Percentiles rank a stretch among this genome's conserved stretches.
Evolutionary conservation across 2,797 vertebrate species (phyloP).

Genomic region (Sparus aurata): DNA sequence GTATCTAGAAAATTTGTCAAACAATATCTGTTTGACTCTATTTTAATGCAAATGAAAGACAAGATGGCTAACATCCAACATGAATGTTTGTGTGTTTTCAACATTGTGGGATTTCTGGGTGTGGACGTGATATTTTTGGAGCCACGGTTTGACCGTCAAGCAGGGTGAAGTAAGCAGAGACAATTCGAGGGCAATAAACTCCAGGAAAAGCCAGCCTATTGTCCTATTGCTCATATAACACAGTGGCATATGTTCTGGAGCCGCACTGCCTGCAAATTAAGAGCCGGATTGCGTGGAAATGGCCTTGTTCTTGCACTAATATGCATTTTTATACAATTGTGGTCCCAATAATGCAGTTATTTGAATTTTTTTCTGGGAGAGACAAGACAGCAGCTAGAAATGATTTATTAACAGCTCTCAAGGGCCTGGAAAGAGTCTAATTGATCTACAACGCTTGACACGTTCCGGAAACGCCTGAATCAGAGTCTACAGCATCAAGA

Average conservation of each 20-base stretch:
- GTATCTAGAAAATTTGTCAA: background rate
- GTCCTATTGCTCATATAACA: conserved; percentile 20
- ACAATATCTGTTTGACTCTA: background rate
- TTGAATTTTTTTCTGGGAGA: background rate
- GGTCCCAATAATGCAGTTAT: background rate
- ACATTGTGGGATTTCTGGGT: background rate
- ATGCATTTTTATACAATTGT: background rate
- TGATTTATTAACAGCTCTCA: background rate
- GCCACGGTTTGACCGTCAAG: conserved; percentile 9
- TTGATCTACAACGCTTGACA: background rate
- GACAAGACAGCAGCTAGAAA: background rate
- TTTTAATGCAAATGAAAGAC: background rate
- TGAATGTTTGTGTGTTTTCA: conserved; percentile 7
- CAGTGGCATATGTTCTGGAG: background rate
- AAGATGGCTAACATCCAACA: background rate
- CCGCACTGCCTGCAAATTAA: background rate
- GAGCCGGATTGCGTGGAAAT: background rate
- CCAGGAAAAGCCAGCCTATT: conserved; percentile 20
- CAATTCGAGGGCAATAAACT: conserved; percentile 19
- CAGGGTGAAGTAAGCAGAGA: conserved; percentile 12
- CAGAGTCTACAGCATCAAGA: background rate
- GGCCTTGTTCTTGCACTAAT: background rate
- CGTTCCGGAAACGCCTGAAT: background rate
- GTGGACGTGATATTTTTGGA: conserved; percentile 13
- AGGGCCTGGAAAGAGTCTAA: conserved; percentile 1